These are phyloP conservation scores for Oscheius sp. DNA, from an alignment of 2,888 invertebrate genomes.

Conservation along the genomic window DNA sequence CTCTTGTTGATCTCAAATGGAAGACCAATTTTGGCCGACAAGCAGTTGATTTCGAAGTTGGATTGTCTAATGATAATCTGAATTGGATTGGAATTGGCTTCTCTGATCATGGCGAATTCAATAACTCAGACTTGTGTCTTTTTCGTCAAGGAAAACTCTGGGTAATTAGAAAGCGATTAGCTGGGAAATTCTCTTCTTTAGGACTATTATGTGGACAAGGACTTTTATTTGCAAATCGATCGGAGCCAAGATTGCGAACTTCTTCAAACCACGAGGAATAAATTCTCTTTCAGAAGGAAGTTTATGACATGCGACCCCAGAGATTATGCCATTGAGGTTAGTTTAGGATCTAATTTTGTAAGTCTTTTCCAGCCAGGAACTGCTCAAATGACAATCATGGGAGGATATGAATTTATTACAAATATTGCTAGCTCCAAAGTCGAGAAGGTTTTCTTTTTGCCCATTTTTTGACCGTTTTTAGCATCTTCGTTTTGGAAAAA, in stretches of 20 bases:
- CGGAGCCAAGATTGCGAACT: slow-evolving; percentile 59
- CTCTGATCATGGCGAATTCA: slow-evolving; percentile 64
- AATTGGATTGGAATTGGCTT: slow-evolving; percentile 62
- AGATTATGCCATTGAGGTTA: slow-evolving; percentile 66
- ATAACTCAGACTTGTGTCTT: slow-evolving; percentile 60
- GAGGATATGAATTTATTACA: slow-evolving; percentile 21
- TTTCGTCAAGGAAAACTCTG: slow-evolving; percentile 27
- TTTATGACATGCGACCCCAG: slow-evolving; percentile 64
- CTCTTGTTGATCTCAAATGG: slow-evolving; percentile 36
- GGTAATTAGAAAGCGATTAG: no score
- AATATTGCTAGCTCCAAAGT: slow-evolving; percentile 6
- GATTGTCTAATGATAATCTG: slow-evolving; percentile 33
- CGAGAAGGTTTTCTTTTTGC: slow-evolving; percentile 1
- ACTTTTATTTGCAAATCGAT: slow-evolving; percentile 49
- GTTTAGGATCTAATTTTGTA: not conserved
- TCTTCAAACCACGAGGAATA: slow-evolving; percentile 22
- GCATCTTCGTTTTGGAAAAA: slow-evolving; percentile 15
- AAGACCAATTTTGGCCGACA: slow-evolving; percentile 39
- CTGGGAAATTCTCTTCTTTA: not conserved
- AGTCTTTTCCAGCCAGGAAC: slow-evolving; percentile 71
- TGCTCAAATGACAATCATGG: slow-evolving; percentile 70
- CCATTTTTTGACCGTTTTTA: not conserved
- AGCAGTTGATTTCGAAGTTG: slow-evolving; percentile 36
- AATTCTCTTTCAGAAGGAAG: slow-evolving; percentile 54
- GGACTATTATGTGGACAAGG: slow-evolving; percentile 51